Conservation (phyloP, 1,140 invertebrate genomes). For the Drosophila repletoides region DNA sequence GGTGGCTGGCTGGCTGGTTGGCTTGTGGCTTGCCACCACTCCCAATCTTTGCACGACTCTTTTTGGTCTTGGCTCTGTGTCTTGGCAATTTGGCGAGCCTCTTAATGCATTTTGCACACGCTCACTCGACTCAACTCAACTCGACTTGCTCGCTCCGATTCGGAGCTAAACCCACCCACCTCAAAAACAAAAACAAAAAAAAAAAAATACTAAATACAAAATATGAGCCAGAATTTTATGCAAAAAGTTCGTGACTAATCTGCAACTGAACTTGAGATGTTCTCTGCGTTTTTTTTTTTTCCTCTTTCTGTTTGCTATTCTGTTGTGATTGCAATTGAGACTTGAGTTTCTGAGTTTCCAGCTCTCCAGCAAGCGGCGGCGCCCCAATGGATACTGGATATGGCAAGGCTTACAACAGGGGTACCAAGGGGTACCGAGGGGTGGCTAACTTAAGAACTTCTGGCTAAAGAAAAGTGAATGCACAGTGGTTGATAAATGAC, state of each 20-base stretch:
- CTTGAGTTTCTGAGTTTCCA: constrained; percentile 48
- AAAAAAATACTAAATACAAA: constrained; percentile 22
- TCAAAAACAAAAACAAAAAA: not conserved
- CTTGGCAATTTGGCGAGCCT: constrained; percentile 51
- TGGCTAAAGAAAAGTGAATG: constrained; percentile 43
- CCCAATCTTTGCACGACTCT: constrained; percentile 71
- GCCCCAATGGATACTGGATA: constrained; percentile 20
- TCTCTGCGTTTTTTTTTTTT: no score
- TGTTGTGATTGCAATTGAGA: constrained; percentile 51
- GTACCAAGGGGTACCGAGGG: not conserved
- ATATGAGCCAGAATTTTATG: constrained; percentile 65
- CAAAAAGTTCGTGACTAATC: constrained; percentile 73
- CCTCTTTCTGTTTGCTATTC: no score
- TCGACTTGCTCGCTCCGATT: not conserved
- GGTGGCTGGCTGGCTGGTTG: constrained; percentile 7
- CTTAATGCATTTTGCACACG: constrained; percentile 56
- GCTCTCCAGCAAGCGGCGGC: constrained; percentile 21
- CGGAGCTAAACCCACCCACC: constrained; percentile 57
- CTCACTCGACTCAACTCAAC: constrained; percentile 22
- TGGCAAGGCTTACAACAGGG: not conserved
- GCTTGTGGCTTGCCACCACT: constrained; percentile 44
- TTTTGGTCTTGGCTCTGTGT: no score
- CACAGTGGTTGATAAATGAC: constrained; percentile 15
- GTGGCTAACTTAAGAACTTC: constrained; percentile 18
- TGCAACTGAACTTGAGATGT: constrained; percentile 49